phyloP scores from a whole-genome alignment of 2,797 vertebrate genomes.

The Anabas testudineus region DNA sequence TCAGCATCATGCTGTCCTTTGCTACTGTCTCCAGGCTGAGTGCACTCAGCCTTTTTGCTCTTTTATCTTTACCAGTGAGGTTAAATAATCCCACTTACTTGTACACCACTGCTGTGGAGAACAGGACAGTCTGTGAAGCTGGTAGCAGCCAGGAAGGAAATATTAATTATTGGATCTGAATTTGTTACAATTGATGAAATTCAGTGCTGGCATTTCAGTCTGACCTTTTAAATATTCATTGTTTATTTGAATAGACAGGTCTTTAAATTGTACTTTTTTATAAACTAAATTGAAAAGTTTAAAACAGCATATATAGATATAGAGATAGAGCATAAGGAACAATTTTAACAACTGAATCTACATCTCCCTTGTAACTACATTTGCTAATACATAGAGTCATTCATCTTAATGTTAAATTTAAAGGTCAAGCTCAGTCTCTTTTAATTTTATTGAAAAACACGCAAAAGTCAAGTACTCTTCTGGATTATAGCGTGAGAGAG shows the following conservation, averaged over 20 bases:
- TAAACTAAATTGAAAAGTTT: no score
- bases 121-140: background rate
- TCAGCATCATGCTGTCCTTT: background rate
- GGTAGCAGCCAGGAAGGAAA: background rate
- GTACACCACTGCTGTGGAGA: background rate
- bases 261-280: background rate
- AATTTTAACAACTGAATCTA: background rate
- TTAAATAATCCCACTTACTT: constrained; percentile 3
- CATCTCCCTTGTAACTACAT: background rate
- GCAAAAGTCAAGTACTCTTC: background rate
- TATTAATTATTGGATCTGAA: background rate
- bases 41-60: constrained; percentile 5
- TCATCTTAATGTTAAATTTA: background rate
- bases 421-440: background rate
- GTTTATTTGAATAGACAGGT: background rate
- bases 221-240: constrained; percentile 3
- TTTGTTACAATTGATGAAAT: background rate
- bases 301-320: no score
- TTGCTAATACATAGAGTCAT: background rate
- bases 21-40: constrained; percentile 29
- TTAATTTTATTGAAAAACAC: background rate
- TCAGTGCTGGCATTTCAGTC: background rate
- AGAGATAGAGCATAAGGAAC: background rate
- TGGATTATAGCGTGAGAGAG: no score
- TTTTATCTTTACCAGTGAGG: background rate